A percentile compares a stretch with the other conserved stretches of the same genome.
These are phyloP conservation scores for Enteromius argenteus DNA, from an alignment of 2,797 vertebrate species.

Conservation along the genomic window DNA sequence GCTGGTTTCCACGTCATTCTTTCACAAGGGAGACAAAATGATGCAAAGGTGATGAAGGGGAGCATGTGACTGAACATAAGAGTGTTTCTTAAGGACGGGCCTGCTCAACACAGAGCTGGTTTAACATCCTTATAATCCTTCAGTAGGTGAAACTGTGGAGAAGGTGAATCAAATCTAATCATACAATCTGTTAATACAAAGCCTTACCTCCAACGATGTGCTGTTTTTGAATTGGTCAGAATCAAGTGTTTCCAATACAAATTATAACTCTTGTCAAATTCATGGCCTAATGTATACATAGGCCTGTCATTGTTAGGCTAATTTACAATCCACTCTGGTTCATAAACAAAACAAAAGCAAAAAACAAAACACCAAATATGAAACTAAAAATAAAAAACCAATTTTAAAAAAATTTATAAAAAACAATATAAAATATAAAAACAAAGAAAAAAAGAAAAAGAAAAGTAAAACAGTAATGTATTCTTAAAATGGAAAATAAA, in stretches of 20 bases:
- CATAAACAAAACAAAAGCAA: neutral
- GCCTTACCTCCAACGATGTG: neutral
- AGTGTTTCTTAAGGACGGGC: neutral
- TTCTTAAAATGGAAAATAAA: neutral
- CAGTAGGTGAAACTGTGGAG: neutral
- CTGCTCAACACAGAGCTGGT: neutral
- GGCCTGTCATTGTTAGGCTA: neutral
- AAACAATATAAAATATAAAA: neutral
- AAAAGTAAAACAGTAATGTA: neutral
- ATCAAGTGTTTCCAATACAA: neutral
- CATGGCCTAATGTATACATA: neutral
- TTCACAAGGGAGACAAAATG: slow-evolving; percentile 42
- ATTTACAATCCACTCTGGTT: neutral
- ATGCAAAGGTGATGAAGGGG: slow-evolving; percentile 63
- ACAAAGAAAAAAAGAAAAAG: neutral
- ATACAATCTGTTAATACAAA: neutral
- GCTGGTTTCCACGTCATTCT: slow-evolving; percentile 27
- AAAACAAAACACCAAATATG: neutral
- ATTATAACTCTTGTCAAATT: neutral
- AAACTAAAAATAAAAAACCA: neutral
- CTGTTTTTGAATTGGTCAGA: neutral
- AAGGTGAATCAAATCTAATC: neutral
- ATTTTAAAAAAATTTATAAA: too few relatives aligned
- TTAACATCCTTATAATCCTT: neutral
- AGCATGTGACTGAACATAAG: neutral